Evolutionary conservation across 2,113 vertebrate species (phyloP), one percentile per base, ranked within the genome.

Genomic region (Channa argus): DNA sequence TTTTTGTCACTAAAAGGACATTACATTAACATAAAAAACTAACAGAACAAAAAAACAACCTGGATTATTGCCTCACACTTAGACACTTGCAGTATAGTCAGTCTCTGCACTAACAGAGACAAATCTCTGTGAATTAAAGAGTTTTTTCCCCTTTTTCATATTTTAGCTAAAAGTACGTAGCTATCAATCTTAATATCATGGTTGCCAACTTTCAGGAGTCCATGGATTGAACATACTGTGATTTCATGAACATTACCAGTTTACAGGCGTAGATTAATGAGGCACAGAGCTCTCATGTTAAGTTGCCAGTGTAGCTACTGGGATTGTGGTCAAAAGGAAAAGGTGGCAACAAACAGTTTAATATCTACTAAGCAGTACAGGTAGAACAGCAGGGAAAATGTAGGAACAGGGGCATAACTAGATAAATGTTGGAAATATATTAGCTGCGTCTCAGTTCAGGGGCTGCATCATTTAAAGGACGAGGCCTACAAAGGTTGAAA

Each of bases 211-310:
- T 59, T 68, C 39, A 63, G 38, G 51, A 69, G 34, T 49, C 51
- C 2, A 3, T 65, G 66, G 37, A 13, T 46, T 58, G 6, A 50
- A 67, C 64, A 81, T 39, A 53, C 36, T 11, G 59, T 50, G 36
- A 39, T 61, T 71, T 88, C 73, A 87, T 80, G 79, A 74, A 58
- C n/a, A 24, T 63, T 37, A 86, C 69, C 50, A 60, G 83, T 68
- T 83, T 79, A 89, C 77, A 85, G 61, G 67, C 45, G 5, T 11
- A 37, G 24, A 24, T 67, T 80, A 34, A 71, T 39, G 77, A 79
- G 80, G 65, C 80, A 72, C 53, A 14, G 53, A 82, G 64, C 64
- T 72, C 59, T 63, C 51, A 69, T 55, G 5, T 65, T 45, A 61
- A 77, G 77, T 53, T 52, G 74, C 73, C 80, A 83, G 82, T 75